phyloP scores from a whole-genome alignment of 2,797 vertebrate genomes.

The Decapterus maruadsi region DNA sequence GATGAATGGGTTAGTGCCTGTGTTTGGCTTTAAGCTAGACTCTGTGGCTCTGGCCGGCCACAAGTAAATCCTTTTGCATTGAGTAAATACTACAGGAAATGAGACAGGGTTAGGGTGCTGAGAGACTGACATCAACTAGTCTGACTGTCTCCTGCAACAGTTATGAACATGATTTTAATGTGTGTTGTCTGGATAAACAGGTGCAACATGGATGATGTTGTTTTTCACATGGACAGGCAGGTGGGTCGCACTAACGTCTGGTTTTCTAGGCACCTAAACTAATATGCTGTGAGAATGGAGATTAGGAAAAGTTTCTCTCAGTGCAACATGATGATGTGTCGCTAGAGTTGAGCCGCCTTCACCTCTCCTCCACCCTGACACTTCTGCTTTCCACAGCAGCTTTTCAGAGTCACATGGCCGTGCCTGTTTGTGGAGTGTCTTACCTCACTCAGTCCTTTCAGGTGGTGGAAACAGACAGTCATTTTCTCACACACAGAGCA shows the following conservation, averaged over 20 bases:
- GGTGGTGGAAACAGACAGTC: conserved; percentile 1
- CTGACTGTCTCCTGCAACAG: conserved; percentile 16
- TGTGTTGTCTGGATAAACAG: not conserved
- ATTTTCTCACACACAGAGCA: not conserved
- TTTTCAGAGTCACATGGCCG: conserved; percentile 24
- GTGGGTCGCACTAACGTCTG: not conserved
- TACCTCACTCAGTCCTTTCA: conserved; percentile 10
- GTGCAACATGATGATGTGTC: conserved; percentile 11
- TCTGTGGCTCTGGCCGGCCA: conserved; percentile 34
- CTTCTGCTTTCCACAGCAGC: conserved; percentile 16
- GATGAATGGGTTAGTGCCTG: conserved; percentile 64
- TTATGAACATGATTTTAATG: not conserved
- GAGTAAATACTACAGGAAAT: conserved; percentile 52
- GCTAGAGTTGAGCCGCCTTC: conserved; percentile 6
- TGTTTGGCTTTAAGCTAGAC: conserved; percentile 61
- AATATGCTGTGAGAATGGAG: not conserved
- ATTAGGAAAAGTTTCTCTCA: conserved; percentile 8
- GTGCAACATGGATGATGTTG: not conserved
- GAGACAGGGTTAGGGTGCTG: conserved; percentile 16
- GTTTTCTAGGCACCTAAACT: not conserved
- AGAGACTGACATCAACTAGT: conserved; percentile 24
- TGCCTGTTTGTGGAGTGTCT: not conserved
- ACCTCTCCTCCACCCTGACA: conserved; percentile 20
- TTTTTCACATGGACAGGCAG: not conserved
- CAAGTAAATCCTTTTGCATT: conserved; percentile 45